Conservation (phyloP, 2,888 invertebrate genomes). For the Amphipoea lucens region DNA sequence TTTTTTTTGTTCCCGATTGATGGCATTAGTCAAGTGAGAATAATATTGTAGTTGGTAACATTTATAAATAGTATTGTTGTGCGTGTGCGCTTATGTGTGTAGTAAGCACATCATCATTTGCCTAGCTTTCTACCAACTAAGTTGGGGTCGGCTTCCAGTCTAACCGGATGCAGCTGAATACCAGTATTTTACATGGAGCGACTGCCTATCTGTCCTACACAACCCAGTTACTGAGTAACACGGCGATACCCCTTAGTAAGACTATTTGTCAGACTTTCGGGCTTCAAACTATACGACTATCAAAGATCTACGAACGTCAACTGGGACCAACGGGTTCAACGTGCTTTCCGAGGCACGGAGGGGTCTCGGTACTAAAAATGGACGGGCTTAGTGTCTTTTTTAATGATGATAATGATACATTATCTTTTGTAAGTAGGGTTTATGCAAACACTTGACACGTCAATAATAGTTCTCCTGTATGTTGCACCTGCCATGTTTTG, state of each 20-base stretch:
- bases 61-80: slow-evolving; percentile 13
- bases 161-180: neutral
- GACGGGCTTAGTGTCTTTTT: neutral
- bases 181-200: neutral
- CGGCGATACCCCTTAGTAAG: neutral
- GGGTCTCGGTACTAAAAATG: neutral
- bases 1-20: too few relatives aligned
- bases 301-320: neutral
- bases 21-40: neutral
- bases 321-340: neutral
- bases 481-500: too few relatives aligned
- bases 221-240: neutral
- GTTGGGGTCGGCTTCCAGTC: too few relatives aligned
- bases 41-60: slow-evolving; percentile 17
- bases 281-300: neutral
- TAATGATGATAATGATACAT: neutral
- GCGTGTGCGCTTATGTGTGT: neutral
- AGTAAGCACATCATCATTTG: too few relatives aligned
- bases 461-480: neutral
- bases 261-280: too few relatives aligned
- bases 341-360: neutral
- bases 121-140: neutral
- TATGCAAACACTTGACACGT: neutral
- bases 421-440: neutral
- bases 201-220: neutral